These are phyloP conservation scores for Apteryx mantelli DNA, from an alignment of 2,113 vertebrate genomes.

Conservation along the genomic window DNA sequence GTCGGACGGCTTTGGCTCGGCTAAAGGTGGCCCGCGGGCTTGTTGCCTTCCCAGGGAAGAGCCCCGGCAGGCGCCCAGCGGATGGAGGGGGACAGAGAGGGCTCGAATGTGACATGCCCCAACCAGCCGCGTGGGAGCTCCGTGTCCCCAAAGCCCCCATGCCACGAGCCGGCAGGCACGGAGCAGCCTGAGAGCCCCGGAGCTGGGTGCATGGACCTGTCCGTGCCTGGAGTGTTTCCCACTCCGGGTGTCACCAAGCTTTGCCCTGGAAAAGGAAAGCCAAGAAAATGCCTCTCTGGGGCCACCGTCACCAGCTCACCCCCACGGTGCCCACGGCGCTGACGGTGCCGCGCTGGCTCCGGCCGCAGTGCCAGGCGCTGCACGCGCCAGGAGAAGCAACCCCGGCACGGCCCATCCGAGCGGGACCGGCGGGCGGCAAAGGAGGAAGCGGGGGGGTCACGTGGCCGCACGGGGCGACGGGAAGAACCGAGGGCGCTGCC, in stretches of 20 bases:
- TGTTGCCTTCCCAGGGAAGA: not conserved
- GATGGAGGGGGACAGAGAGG: not conserved
- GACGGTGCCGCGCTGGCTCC: no score
- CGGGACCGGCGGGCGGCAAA: no score
- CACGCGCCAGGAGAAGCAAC: no score
- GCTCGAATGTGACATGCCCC: no score
- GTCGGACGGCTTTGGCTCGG: not conserved
- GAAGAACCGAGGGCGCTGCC: no score
- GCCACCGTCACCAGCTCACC: no score
- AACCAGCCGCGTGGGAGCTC: no score
- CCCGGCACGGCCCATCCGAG: no score
- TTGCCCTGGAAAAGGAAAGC: not conserved
- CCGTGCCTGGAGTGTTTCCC: not conserved
- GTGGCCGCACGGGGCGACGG: no score
- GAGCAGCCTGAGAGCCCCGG: fast-evolving
- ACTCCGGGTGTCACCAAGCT: fast-evolving
- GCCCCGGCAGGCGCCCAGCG: no score
- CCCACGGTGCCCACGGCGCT: not conserved
- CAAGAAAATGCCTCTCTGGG: not conserved
- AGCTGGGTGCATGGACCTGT: not conserved
- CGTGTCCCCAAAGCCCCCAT: not conserved
- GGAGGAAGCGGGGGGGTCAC: no score
- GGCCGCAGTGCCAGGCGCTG: no score
- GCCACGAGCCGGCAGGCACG: not conserved
- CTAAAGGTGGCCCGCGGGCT: not conserved